Percentiles rank a stretch among this genome's conserved stretches.
Evolutionary conservation across 2,797 vertebrate genomes (phyloP).

Genomic region (Enteromius viviparus): DNA sequence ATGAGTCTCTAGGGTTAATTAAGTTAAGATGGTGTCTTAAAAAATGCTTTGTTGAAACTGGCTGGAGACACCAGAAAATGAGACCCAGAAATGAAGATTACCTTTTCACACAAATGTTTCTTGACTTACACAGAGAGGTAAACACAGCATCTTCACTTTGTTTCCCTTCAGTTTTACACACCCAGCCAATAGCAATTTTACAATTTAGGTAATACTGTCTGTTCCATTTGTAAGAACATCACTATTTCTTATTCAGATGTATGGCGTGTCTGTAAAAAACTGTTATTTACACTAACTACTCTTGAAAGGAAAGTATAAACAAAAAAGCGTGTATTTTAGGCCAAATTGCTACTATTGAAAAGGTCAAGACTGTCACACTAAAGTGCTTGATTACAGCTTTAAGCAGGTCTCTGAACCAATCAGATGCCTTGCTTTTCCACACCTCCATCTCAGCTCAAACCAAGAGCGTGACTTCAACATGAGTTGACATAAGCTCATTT

Average conservation of each 20-base stretch:
- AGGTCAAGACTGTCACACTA: constrained; percentile 35
- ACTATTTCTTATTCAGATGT: constrained; percentile 15
- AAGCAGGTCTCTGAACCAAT: constrained; percentile 20
- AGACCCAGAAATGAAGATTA: background rate
- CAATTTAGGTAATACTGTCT: background rate
- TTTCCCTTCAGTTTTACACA: constrained; percentile 3
- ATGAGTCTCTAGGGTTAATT: constrained; percentile 14
- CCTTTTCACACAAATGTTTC: background rate
- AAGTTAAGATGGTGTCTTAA: constrained; percentile 6
- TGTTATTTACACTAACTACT: constrained; percentile 17
- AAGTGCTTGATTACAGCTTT: constrained; percentile 22
- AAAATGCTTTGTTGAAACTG: background rate
- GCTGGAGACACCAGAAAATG: background rate
- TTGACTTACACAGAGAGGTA: background rate
- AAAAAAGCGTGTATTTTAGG: constrained; percentile 22
- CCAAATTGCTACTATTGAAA: constrained; percentile 31
- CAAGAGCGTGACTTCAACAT: background rate
- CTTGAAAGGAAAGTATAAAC: constrained; percentile 24
- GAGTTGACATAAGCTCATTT: background rate
- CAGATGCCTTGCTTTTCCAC: constrained; percentile 17
- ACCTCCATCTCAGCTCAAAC: background rate
- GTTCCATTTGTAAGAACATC: constrained; percentile 13
- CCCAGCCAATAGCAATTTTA: background rate
- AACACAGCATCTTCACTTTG: background rate
- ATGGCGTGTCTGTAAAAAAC: background rate